phyloP scores from a whole-genome alignment of 2,888 invertebrate species.

The Spisula solida region DNA sequence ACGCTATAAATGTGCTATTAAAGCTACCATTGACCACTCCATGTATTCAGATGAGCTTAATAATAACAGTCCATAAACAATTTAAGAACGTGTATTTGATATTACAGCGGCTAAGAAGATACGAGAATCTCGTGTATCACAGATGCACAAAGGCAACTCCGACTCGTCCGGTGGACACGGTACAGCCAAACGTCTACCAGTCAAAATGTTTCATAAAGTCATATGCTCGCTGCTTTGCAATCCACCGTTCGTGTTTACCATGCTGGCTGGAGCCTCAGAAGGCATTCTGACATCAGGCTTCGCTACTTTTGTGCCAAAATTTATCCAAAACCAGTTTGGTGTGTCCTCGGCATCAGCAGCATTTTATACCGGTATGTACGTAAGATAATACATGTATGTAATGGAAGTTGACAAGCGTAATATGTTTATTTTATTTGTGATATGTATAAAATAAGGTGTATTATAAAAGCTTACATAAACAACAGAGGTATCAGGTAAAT shows the following conservation, averaged over 20 bases:
- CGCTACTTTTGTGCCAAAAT: conserved; percentile 92
- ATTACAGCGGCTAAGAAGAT: conserved; percentile 76
- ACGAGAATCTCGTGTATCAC: conserved; percentile 73
- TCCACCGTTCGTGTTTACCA: conserved; percentile 90
- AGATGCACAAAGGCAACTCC: conserved; percentile 76
- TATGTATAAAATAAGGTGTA: too few relatives aligned
- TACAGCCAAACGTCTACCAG: conserved; percentile 53
- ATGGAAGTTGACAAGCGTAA: too few relatives aligned
- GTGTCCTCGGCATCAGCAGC: conserved; percentile 91
- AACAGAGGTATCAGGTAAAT: too few relatives aligned
- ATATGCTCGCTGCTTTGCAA: conserved; percentile 75
- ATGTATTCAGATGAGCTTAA: too few relatives aligned
- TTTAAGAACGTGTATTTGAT: background rate
- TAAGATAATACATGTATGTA: too few relatives aligned
- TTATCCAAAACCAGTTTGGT: conserved; percentile 92
- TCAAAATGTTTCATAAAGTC: conserved; percentile 70
- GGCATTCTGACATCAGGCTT: conserved; percentile 88
- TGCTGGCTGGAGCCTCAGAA: conserved; percentile 90
- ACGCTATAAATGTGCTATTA: too few relatives aligned
- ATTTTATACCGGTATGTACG: conserved; percentile 90
- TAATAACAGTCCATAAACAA: too few relatives aligned
- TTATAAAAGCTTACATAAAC: too few relatives aligned
- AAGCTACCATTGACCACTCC: too few relatives aligned
- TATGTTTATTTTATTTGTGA: too few relatives aligned
- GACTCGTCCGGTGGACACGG: conserved; percentile 58